Evolutionary conservation across 2,113 vertebrate species (phyloP).

Genomic region (Leucoraja erinaceus): DNA sequence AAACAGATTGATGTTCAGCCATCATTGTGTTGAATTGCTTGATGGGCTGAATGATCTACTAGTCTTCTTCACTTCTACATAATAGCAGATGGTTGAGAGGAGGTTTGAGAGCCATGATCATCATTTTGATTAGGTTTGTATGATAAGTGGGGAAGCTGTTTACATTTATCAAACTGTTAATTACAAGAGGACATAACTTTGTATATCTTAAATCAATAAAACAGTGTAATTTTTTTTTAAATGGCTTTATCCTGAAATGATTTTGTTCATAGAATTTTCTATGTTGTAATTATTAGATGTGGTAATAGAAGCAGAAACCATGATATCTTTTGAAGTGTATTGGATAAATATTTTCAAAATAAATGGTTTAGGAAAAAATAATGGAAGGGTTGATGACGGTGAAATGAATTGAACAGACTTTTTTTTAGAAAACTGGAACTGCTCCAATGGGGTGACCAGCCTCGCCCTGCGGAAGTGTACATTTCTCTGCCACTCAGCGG

Average conservation of each 20-base stretch:
- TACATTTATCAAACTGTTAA: neutral
- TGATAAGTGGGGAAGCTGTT: neutral
- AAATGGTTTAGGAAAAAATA: neutral
- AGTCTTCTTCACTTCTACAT: too few relatives aligned
- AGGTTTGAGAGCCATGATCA: neutral
- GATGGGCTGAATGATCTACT: too few relatives aligned
- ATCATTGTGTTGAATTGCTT: too few relatives aligned
- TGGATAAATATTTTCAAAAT: neutral
- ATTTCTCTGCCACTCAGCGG: neutral
- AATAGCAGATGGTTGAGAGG: too few relatives aligned
- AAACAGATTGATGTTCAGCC: too few relatives aligned
- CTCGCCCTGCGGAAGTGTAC: neutral
- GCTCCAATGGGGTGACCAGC: neutral
- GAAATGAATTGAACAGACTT: neutral
- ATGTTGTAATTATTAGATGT: neutral
- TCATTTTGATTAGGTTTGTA: neutral
- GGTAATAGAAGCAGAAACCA: neutral
- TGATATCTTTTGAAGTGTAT: neutral
- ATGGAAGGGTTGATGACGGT: neutral
- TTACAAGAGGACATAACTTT: neutral
- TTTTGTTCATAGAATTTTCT: neutral
- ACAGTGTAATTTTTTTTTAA: neutral
- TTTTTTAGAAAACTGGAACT: neutral
- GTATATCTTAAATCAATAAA: neutral
- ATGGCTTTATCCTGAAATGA: neutral